Evolutionary conservation across 2,797 vertebrate species (phyloP), one percentile per base, ranked within the genome.

Genomic region (Crenuchus spilurus): DNA sequence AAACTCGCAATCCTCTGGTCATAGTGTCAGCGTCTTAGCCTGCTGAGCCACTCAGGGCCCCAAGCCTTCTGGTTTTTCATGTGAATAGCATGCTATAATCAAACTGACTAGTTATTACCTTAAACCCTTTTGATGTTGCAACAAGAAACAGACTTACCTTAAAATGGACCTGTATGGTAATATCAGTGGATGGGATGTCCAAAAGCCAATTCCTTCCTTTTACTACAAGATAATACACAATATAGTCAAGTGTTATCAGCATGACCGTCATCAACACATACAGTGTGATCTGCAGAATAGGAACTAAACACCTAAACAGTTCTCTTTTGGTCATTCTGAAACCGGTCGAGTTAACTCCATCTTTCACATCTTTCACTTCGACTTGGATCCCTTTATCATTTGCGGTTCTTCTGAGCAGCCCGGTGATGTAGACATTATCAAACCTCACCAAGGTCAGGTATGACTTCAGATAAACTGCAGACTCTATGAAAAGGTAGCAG

Each of bases 371-470:
- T 33, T 68, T 48, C 6, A 31, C 39, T 26, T 84, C 33, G 20
- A 91, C 70, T 26, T 86, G 77, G 7, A 82, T 48, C 31, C 82
- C 83, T 67, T 78, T 76, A 6, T 81, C 77, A 1, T 1, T 0
- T 4, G 82, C 84, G 72, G 86, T 87, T 39, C 0, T 37, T 28
- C 72, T 57, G 61, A 95, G 84, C 39, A 89, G 83, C 64, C 79
- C 79, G 24, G 94, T 93, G 10, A 92, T 76, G 6, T 92, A 91
- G 35, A 81, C 41, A 4, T 97, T 98, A 83, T 98, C 96, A 64
- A 98, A 99, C 20, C 1, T 73, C 11, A 95, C 74, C 28, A 93
- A 85, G 0, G 92, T 94, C 83, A 99, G 88, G 35, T 96, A 99
- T 2, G 84, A 90, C 73, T 91, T 94, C 61, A 99, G 81, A 77